Conservation (phyloP, 1,140 invertebrate species). For the Leptinotarsa defecta region DNA sequence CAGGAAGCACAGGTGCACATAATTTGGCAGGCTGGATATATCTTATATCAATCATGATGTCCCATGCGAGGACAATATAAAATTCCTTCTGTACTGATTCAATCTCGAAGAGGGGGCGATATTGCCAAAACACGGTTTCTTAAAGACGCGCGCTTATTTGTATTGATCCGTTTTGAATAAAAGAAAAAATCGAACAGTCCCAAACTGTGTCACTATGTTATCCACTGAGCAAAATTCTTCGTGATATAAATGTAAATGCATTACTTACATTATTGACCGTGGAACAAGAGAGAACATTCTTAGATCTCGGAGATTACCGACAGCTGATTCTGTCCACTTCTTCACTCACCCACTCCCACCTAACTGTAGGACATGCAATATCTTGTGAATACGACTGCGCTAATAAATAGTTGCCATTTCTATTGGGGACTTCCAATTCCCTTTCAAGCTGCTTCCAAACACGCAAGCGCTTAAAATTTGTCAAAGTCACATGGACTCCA, state of each 20-base stretch:
- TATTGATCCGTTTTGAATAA: constrained; percentile 5
- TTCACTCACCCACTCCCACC: constrained; percentile 1
- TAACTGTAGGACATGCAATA: background rate
- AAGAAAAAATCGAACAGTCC: background rate
- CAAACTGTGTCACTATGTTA: background rate
- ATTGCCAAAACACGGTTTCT: background rate
- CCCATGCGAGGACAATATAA: background rate
- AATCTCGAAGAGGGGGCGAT: background rate
- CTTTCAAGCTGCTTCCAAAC: too few relatives aligned
- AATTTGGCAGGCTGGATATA: background rate
- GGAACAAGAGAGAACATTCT: constrained; percentile 20
- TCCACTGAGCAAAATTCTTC: background rate
- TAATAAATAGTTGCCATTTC: background rate
- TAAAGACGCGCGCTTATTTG: background rate
- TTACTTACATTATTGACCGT: constrained; percentile 19
- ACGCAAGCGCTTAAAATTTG: too few relatives aligned
- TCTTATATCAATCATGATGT: too few relatives aligned
- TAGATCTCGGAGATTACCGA: constrained; percentile 13
- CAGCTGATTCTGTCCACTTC: constrained; percentile 18
- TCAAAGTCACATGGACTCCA: too few relatives aligned
- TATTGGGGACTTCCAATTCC: too few relatives aligned
- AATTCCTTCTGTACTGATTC: background rate
- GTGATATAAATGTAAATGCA: background rate
- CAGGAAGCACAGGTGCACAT: background rate
- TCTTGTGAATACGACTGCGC: background rate